phyloP scores from a whole-genome alignment of 2,113 vertebrate species.

The Monarcha castaneiventris region DNA sequence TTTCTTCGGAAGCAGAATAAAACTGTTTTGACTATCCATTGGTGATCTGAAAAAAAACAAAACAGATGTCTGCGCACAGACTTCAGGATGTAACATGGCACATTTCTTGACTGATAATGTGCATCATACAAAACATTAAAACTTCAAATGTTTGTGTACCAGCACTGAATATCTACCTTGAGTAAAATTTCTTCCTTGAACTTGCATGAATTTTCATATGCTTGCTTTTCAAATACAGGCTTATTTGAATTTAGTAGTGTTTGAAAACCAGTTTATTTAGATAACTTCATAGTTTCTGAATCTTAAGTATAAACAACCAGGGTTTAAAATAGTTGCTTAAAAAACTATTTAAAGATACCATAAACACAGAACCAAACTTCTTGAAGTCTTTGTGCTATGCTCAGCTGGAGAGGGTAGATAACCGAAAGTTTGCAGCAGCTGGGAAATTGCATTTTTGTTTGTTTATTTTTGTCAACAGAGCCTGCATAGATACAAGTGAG shows the following conservation, averaged over 20 bases:
- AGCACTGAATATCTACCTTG: neutral
- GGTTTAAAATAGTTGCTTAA: neutral
- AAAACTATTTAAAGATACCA: neutral
- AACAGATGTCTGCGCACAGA: neutral
- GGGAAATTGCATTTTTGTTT: neutral
- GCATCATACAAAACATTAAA: neutral
- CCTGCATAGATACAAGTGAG: constrained; percentile 92
- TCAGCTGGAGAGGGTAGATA: neutral
- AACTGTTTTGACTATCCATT: neutral
- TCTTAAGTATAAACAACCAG: neutral
- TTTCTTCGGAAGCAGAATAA: neutral
- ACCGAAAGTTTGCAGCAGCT: neutral
- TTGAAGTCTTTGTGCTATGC: neutral
- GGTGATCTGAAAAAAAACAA: too few species aligned
- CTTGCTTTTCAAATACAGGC: neutral
- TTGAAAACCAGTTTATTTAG: neutral
- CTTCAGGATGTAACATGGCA: neutral
- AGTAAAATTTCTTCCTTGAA: neutral
- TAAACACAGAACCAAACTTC: neutral
- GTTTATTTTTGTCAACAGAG: constrained; percentile 73
- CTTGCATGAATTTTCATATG: neutral
- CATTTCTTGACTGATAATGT: neutral
- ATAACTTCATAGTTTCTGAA: neutral
- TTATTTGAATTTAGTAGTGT: neutral
- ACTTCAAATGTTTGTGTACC: neutral